Evolutionary conservation across 2,113 vertebrate genomes (phyloP).

Genomic region (Elephantulus edwardii): DNA sequence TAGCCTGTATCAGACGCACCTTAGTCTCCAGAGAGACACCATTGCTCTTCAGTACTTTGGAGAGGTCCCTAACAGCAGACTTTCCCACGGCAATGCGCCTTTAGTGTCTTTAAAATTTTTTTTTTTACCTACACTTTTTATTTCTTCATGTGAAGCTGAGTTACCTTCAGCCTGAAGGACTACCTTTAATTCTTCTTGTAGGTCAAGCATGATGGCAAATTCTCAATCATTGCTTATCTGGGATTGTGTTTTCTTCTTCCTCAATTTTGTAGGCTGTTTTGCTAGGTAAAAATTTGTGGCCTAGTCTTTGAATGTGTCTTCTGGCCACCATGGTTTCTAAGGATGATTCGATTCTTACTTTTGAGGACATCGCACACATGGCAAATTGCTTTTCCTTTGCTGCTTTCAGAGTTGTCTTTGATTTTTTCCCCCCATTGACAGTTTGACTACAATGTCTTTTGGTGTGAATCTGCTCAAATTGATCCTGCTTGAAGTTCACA

Average conservation of each 20-base stretch:
- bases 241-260: neutral
- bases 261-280: neutral
- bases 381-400: too few relatives aligned
- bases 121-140: neutral
- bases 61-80: too few relatives aligned
- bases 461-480: neutral
- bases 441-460: neutral
- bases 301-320: too few relatives aligned
- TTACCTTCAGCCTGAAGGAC: too few relatives aligned
- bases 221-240: neutral
- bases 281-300: accelerated
- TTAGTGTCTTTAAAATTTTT: too few relatives aligned
- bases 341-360: too few relatives aligned
- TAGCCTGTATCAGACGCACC: too few relatives aligned
- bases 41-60: too few relatives aligned
- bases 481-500: neutral
- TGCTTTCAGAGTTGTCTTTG: neutral
- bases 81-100: too few relatives aligned
- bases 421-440: neutral
- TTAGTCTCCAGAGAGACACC: too few relatives aligned
- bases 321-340: accelerated
- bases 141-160: neutral
- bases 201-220: neutral
- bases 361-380: accelerated
- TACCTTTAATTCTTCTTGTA: too few relatives aligned